Evolutionary conservation across 2,888 invertebrate genomes (phyloP).

Genomic region (Kuschelorhynchus macadamiae): DNA sequence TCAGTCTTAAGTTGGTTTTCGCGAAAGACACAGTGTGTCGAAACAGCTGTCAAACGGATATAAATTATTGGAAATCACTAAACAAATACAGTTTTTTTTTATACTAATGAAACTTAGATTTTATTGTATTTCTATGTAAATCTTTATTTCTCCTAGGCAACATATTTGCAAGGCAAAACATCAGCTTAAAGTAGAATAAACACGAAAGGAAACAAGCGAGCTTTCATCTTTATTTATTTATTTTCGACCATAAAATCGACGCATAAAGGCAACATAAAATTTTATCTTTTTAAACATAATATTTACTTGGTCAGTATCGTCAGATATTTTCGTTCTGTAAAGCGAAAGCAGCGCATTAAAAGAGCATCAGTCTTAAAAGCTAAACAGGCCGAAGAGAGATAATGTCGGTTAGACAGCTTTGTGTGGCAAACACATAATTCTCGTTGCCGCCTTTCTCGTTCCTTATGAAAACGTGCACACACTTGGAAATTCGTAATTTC

Average conservation of each 20-base stretch:
- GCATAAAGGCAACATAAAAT: constrained; percentile 45
- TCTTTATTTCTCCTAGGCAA: no score
- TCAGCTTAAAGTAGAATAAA: background rate
- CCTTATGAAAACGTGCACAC: constrained; percentile 59
- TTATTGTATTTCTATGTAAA: no score
- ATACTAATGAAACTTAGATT: no score
- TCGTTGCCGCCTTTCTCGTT: constrained; percentile 54
- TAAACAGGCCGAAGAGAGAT: constrained; percentile 65
- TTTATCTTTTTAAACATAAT: constrained; percentile 42
- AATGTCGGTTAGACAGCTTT: constrained; percentile 63
- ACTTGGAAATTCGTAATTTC: constrained; percentile 64
- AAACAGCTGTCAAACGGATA: no score
- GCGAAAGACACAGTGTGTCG: no score
- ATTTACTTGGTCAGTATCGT: constrained; percentile 40
- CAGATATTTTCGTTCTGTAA: constrained; percentile 36
- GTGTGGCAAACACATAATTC: constrained; percentile 63
- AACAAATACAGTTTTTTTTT: no score
- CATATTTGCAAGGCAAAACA: no score
- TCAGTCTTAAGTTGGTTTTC: no score
- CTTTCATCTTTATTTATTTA: constrained; percentile 34
- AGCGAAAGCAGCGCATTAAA: constrained; percentile 62
- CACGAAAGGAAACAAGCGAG: constrained; percentile 6
- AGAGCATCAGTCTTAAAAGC: constrained; percentile 66
- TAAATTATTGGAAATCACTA: no score
- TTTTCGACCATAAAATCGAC: constrained; percentile 34